A percentile compares a stretch with the other conserved stretches of the same genome.
These are phyloP conservation scores for Lithophane semibrunnea DNA, from an alignment of 2,888 invertebrate genomes.

Conservation along the genomic window DNA sequence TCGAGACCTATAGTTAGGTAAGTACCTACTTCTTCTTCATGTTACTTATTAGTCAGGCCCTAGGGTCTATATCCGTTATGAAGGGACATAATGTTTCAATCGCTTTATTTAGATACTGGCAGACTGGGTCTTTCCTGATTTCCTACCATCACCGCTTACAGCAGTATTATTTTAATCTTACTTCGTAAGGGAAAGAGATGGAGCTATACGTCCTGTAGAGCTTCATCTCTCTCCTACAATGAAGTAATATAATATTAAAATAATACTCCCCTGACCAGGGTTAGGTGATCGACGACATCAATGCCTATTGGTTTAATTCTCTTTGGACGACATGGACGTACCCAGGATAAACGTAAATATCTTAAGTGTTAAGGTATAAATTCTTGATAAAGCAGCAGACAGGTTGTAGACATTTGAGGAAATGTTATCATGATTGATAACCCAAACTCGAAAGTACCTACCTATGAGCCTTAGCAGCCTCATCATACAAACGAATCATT, in stretches of 20 bases:
- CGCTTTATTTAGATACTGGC: neutral
- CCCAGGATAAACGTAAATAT: no score
- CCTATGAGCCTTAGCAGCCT: neutral
- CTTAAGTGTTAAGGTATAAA: no score
- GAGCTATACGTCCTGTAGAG: no score
- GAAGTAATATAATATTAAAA: no score
- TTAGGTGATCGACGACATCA: no score
- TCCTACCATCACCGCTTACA: no score
- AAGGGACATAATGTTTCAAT: neutral
- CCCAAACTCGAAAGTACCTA: neutral
- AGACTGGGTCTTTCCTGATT: neutral
- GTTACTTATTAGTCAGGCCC: neutral
- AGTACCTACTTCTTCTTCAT: neutral
- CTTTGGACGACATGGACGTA: neutral
- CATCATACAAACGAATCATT: neutral
- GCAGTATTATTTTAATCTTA: no score
- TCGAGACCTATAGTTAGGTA: neutral
- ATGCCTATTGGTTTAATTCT: no score
- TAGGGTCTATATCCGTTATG: neutral
- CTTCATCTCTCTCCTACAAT: no score
- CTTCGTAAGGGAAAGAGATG: no score
- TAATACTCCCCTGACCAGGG: neutral
- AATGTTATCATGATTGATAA: constrained; percentile 8
- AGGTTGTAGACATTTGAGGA: neutral
- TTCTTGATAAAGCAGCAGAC: constrained; percentile 19